These are phyloP conservation scores for Drosophila borborema DNA, from an alignment of 2,888 invertebrate genomes.

Conservation along the genomic window DNA sequence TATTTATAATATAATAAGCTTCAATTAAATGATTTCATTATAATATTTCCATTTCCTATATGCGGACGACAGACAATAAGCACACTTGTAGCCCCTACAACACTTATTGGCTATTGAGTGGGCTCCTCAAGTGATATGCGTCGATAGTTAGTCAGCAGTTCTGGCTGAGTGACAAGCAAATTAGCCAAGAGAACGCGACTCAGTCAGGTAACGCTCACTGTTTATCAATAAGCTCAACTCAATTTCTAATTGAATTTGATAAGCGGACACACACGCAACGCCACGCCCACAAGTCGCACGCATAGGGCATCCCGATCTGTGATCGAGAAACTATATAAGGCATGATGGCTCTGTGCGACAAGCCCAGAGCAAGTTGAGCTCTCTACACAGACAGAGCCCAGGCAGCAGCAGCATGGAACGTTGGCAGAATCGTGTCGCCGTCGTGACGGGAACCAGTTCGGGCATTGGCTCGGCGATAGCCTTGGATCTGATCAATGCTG, in stretches of 20 bases:
- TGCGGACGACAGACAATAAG: neutral
- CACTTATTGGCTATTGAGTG: neutral
- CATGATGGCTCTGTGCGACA: neutral
- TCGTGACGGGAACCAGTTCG: slow-evolving; percentile 88
- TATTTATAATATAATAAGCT: neutral
- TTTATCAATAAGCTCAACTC: slow-evolving; percentile 26
- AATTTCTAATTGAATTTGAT: slow-evolving; percentile 17
- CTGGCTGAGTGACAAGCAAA: slow-evolving; percentile 1
- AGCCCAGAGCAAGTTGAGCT: slow-evolving; percentile 5
- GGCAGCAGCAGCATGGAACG: slow-evolving; percentile 85
- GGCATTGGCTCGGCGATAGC: slow-evolving; percentile 87
- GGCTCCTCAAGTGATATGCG: slow-evolving; percentile 13
- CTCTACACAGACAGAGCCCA: neutral
- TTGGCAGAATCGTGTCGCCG: slow-evolving; percentile 87
- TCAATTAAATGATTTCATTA: neutral
- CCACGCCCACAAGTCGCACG: slow-evolving; percentile 8
- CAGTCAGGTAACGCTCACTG: neutral
- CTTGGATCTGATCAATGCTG: slow-evolving; percentile 85
- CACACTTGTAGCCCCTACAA: neutral
- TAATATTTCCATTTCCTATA: neutral
- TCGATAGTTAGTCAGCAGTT: neutral
- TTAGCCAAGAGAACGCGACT: neutral
- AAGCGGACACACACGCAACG: slow-evolving; percentile 15
- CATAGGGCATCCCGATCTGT: neutral
- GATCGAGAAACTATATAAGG: slow-evolving; percentile 20